These are phyloP conservation scores for Stictocephala bisonia DNA, from an alignment of 2,888 invertebrate genomes.

Conservation along the genomic window DNA sequence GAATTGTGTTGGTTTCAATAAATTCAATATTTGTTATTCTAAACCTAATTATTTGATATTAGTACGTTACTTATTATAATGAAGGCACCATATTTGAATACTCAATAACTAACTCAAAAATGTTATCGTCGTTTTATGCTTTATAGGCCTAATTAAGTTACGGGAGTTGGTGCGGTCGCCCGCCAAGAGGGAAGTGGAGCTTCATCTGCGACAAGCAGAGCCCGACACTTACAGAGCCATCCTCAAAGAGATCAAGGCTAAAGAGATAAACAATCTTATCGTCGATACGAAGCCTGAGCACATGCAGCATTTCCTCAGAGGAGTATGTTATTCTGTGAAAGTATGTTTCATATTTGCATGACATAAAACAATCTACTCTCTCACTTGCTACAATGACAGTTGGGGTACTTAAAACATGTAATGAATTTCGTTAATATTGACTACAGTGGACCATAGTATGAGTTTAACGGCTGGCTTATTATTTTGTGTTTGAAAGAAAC, in stretches of 20 bases:
- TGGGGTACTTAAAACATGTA: too few relatives aligned
- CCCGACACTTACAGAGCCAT: conserved; percentile 74
- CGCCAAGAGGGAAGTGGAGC: conserved; percentile 72
- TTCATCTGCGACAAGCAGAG: conserved; percentile 76
- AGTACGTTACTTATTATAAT: too few relatives aligned
- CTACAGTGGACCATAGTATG: too few relatives aligned
- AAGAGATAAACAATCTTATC: conserved; percentile 81
- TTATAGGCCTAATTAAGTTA: conserved; percentile 76
- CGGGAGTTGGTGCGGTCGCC: conserved; percentile 77
- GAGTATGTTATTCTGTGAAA: conserved; percentile 72
- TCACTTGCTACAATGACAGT: too few relatives aligned
- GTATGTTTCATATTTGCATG: too few relatives aligned
- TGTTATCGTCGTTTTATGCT: not conserved
- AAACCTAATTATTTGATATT: too few relatives aligned
- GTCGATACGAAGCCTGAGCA: conserved; percentile 80
- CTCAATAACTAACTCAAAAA: not conserved
- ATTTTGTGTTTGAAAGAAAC: too few relatives aligned
- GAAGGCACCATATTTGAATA: not conserved
- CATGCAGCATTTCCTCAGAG: conserved; percentile 79
- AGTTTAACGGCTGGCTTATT: too few relatives aligned
- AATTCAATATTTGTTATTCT: too few relatives aligned
- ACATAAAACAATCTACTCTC: too few relatives aligned
- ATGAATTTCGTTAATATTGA: too few relatives aligned
- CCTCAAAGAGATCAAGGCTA: conserved; percentile 78
- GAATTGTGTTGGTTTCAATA: too few relatives aligned